Evolutionary conservation across 2,888 invertebrate genomes (phyloP).

Genomic region (Caenorhabditis sp.): DNA sequence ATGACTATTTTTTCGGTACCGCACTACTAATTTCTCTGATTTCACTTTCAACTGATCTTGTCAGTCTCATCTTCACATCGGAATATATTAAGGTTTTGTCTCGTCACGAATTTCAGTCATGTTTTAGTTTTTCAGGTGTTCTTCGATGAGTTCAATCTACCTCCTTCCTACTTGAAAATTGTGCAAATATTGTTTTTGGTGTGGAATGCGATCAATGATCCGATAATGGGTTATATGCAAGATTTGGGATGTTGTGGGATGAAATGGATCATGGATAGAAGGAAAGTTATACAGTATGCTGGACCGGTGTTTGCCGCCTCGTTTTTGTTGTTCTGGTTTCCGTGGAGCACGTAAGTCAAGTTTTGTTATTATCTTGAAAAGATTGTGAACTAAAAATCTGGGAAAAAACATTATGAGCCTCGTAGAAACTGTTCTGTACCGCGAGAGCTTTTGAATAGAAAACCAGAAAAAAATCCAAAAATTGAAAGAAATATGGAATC

Average conservation of each 20-base stretch:
- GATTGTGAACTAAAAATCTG: too few relatives aligned
- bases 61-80: conserved; percentile 29
- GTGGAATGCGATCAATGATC: conserved; percentile 60
- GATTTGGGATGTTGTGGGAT: conserved; percentile 57
- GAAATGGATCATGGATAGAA: conserved; percentile 59
- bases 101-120: not conserved
- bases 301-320: conserved; percentile 71
- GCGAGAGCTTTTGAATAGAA: too few relatives aligned
- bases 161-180: conserved; percentile 39
- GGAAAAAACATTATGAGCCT: too few relatives aligned
- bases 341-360: conserved; percentile 68
- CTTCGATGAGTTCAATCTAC: conserved; percentile 51
- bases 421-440: too few relatives aligned
- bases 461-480: too few relatives aligned
- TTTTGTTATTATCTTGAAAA: too few relatives aligned
- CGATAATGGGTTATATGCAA: conserved; percentile 58
- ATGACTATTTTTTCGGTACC: conserved; percentile 5
- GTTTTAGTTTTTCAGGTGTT: conserved; percentile 40
- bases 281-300: conserved; percentile 70
- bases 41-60: conserved; percentile 18
- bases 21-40: conserved; percentile 24
- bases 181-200: conserved; percentile 54
- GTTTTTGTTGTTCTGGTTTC: conserved; percentile 72
- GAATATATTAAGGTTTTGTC: conserved; percentile 25
- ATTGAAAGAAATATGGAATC: too few relatives aligned